A percentile compares a stretch with the other conserved stretches of the same genome.
Conservation (phyloP, 2,113 vertebrate species). For the Rhinopomastus cyanomelas region DNA sequence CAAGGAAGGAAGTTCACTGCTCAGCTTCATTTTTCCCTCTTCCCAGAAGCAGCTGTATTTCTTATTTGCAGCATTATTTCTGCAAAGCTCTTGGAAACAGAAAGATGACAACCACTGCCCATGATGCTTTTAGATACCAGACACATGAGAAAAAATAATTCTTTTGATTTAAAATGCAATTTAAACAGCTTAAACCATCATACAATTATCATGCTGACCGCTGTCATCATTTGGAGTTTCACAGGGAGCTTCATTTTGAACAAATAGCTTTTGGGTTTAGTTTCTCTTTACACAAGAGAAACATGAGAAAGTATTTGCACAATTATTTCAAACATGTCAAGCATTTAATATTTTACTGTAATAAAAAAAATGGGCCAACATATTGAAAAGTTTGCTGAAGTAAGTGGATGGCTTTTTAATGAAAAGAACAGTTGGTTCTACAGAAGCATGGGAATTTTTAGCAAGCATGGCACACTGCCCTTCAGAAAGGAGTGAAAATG, state of each 20-base stretch:
- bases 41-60: neutral
- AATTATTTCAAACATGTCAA: neutral
- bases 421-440: constrained; percentile 44
- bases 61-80: neutral
- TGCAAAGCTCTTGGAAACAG: neutral
- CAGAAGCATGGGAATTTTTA: constrained; percentile 54
- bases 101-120: neutral
- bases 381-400: constrained; percentile 34
- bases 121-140: neutral
- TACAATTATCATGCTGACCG: neutral
- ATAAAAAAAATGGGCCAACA: neutral
- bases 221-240: neutral
- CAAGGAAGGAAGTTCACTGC: neutral
- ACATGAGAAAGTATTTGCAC: neutral
- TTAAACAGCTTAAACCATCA: neutral
- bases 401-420: constrained; percentile 17
- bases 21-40: neutral
- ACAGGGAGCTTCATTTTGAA: neutral
- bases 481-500: constrained; percentile 42
- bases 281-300: neutral
- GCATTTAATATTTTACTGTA: neutral
- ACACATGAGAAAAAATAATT: neutral
- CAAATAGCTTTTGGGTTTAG: neutral
- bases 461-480: neutral
- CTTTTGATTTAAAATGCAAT: neutral